Percentiles rank a stretch among this genome's conserved stretches.
Conservation (phyloP, 2,888 invertebrate genomes). For the Drosophila mimetica region DNA sequence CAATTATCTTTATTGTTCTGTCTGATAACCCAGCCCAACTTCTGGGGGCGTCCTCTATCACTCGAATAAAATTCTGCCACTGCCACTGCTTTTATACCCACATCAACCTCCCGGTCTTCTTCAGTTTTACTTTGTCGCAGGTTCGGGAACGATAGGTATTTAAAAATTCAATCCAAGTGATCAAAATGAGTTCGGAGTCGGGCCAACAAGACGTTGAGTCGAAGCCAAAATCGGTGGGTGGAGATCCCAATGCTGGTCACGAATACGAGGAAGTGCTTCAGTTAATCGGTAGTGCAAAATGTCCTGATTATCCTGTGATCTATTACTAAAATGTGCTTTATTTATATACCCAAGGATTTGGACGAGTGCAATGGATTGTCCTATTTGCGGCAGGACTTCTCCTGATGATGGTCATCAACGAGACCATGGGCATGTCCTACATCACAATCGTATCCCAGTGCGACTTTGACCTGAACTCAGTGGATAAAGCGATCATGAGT, state of each 20-base stretch:
- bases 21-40: slow-evolving; percentile 54
- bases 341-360: slow-evolving; percentile 85
- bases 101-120: slow-evolving; percentile 5
- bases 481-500: slow-evolving; percentile 87
- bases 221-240: slow-evolving; percentile 28
- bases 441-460: slow-evolving; percentile 90
- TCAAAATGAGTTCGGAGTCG: slow-evolving; percentile 24
- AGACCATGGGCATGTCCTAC: slow-evolving; percentile 88
- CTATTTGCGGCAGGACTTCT: slow-evolving; percentile 87
- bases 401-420: slow-evolving; percentile 89
- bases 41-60: slow-evolving; percentile 28
- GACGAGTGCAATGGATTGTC: slow-evolving; percentile 87
- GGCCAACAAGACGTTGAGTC: slow-evolving; percentile 46
- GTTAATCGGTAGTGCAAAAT: slow-evolving; percentile 65
- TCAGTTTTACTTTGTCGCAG: slow-evolving; percentile 53
- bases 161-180: slow-evolving; percentile 1
- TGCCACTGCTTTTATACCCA: slow-evolving; percentile 45
- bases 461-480: slow-evolving; percentile 86
- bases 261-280: slow-evolving; percentile 77
- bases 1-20: slow-evolving; percentile 62
- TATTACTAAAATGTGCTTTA: not conserved
- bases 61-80: slow-evolving; percentile 31
- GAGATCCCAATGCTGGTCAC: slow-evolving; percentile 25
- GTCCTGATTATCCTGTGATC: no score
- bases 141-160: slow-evolving; percentile 32